These are phyloP conservation scores for Stigmatopora argus DNA, from an alignment of 2,113 vertebrate species.

Conservation along the genomic window DNA sequence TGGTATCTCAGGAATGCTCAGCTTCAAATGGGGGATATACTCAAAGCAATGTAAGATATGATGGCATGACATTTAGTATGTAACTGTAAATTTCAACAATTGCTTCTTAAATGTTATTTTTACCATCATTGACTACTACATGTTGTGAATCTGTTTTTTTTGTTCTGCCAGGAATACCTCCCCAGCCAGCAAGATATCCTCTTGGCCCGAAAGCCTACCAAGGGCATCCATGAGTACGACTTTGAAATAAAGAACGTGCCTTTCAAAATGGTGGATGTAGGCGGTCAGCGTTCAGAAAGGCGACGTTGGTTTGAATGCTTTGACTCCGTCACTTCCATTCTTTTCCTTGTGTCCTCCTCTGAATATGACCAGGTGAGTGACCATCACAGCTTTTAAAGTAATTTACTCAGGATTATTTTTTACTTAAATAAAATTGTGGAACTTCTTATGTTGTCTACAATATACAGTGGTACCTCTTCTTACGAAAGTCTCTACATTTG, in stretches of 20 bases:
- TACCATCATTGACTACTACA: background rate
- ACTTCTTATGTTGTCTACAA: background rate
- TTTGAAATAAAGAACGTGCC: slow-evolving; percentile 95
- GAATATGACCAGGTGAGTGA: slow-evolving; percentile 84
- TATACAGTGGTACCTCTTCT: background rate
- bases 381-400: background rate
- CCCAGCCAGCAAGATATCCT: slow-evolving; percentile 93
- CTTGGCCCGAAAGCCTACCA: slow-evolving; percentile 89
- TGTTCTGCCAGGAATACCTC: slow-evolving; percentile 79
- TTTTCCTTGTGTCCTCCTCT: slow-evolving; percentile 93
- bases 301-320: slow-evolving; percentile 98
- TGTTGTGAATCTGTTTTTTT: background rate
- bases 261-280: slow-evolving; percentile 97
- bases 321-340: slow-evolving; percentile 90
- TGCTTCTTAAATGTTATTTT: background rate
- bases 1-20: slow-evolving; percentile 30
- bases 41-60: slow-evolving; percentile 1
- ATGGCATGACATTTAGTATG: background rate
- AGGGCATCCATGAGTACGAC: slow-evolving; percentile 93
- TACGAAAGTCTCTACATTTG: too few relatives aligned
- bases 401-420: background rate
- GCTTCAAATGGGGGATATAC: slow-evolving; percentile 23
- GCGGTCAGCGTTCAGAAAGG: slow-evolving; percentile 88
- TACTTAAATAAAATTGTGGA: too few relatives aligned
- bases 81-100: background rate